Evolutionary conservation across 2,113 vertebrate genomes (phyloP).

Genomic region (Bujurquina vittata): DNA sequence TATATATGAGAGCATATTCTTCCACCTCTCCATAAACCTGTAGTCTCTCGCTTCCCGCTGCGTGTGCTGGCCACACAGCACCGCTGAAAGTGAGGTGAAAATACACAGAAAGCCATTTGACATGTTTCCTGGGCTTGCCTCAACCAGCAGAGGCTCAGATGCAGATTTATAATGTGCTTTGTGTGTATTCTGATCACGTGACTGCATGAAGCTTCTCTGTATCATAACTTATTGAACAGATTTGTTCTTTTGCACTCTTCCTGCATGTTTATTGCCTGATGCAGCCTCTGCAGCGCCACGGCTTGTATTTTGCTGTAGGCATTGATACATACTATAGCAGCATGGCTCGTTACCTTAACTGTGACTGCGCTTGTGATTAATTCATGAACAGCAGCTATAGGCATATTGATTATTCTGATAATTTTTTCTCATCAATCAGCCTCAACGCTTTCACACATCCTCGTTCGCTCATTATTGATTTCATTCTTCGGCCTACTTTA

Average conservation of each 20-base stretch:
- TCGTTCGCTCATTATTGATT: slow-evolving; percentile 73
- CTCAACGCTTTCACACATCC: slow-evolving; percentile 71
- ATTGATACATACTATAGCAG: slow-evolving; percentile 37
- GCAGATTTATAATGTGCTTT: slow-evolving; percentile 68
- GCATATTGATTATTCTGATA: slow-evolving; percentile 78
- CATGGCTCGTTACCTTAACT: slow-evolving; percentile 62
- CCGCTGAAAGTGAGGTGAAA: slow-evolving; percentile 56
- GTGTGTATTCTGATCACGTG: slow-evolving; percentile 40
- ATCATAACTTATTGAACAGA: slow-evolving; percentile 71
- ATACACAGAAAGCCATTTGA: slow-evolving; percentile 70
- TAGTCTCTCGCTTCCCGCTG: slow-evolving; percentile 52
- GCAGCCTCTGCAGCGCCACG: slow-evolving; percentile 16
- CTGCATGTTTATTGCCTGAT: slow-evolving; percentile 33
- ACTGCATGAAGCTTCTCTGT: slow-evolving; percentile 35
- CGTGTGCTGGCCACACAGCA: slow-evolving; percentile 17
- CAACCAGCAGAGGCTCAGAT: slow-evolving; percentile 46
- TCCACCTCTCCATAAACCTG: slow-evolving; percentile 44
- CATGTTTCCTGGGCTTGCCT: slow-evolving; percentile 60
- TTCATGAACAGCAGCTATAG: slow-evolving; percentile 74
- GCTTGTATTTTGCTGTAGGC: slow-evolving; percentile 36
- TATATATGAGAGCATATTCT: slow-evolving; percentile 17
- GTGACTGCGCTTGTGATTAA: slow-evolving; percentile 69
- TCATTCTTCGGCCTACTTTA: slow-evolving; percentile 54
- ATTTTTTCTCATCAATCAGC: slow-evolving; percentile 79
- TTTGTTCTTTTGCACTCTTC: slow-evolving; percentile 55